Evolutionary conservation across 1,140 invertebrate species (phyloP).

Genomic region (Drosophila neocordata): DNA sequence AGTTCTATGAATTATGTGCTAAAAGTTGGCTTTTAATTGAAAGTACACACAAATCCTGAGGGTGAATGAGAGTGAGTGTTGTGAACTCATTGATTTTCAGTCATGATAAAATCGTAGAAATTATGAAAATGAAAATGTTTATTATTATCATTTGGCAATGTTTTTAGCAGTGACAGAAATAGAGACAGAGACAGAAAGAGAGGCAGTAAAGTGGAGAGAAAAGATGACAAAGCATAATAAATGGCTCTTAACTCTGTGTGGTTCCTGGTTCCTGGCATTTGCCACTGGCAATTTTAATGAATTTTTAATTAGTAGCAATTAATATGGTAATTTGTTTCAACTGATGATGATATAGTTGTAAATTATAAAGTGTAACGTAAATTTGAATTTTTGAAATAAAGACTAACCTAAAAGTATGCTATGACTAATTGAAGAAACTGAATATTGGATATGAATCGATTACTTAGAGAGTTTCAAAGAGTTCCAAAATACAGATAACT

Average conservation of each 20-base stretch:
- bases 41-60: constrained; percentile 59
- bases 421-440: constrained; percentile 4
- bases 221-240: constrained; percentile 81
- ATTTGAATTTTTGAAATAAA: background rate
- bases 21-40: constrained; percentile 77
- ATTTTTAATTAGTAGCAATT: constrained; percentile 81
- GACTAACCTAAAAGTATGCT: background rate
- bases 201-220: constrained; percentile 26
- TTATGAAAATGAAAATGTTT: constrained; percentile 76
- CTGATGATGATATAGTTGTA: constrained; percentile 7
- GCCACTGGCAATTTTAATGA: constrained; percentile 63
- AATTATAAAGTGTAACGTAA: background rate
- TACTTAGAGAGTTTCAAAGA: background rate
- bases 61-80: constrained; percentile 14
- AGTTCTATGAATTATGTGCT: constrained; percentile 71
- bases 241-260: constrained; percentile 46
- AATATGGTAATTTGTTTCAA: constrained; percentile 80
- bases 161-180: background rate
- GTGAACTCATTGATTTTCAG: constrained; percentile 73
- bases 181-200: background rate
- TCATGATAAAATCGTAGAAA: constrained; percentile 53
- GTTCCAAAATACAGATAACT: too few relatives aligned
- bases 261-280: constrained; percentile 32
- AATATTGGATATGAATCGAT: background rate
- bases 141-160: constrained; percentile 75